A percentile compares a stretch with the other conserved stretches of the same genome.
Evolutionary conservation across 2,113 vertebrate species (phyloP).

Genomic region (Odobenus rosmarus): DNA sequence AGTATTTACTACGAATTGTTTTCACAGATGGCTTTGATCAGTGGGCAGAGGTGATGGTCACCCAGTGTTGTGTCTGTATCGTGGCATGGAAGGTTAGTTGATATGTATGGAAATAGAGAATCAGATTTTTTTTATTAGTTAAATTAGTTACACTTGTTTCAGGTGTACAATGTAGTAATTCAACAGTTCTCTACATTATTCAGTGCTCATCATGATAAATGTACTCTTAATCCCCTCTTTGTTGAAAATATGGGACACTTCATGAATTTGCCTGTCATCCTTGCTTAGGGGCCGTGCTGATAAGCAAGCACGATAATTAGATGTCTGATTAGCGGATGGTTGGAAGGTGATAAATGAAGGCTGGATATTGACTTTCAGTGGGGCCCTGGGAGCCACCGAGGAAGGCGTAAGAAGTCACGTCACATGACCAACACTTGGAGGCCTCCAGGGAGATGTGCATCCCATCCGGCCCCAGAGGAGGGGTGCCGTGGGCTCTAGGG

Average conservation of each 20-base stretch:
- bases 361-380: not conserved
- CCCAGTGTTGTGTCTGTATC: fast-evolving
- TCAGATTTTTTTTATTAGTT: not conserved
- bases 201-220: not conserved
- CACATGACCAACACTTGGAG: not conserved
- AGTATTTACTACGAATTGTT: not conserved
- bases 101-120: not conserved
- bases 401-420: not conserved
- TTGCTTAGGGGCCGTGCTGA: not conserved
- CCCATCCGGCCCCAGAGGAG: not conserved
- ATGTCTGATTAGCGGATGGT: no score
- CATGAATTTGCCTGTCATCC: not conserved
- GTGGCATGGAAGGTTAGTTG: fast-evolving
- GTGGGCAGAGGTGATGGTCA: fast-evolving
- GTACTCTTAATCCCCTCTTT: not conserved
- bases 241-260: not conserved
- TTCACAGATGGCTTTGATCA: not conserved
- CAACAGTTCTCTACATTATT: not conserved
- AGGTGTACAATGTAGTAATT: not conserved
- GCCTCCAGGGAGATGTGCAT: not conserved
- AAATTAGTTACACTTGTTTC: not conserved
- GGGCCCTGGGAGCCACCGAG: not conserved
- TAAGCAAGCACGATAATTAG: not conserved
- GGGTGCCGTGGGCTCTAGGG: not conserved
- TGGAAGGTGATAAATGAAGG: not conserved